Base-by-base conservation (phyloP, 2,888 invertebrate genomes). In the Tricholauxania praeusta region DNA sequence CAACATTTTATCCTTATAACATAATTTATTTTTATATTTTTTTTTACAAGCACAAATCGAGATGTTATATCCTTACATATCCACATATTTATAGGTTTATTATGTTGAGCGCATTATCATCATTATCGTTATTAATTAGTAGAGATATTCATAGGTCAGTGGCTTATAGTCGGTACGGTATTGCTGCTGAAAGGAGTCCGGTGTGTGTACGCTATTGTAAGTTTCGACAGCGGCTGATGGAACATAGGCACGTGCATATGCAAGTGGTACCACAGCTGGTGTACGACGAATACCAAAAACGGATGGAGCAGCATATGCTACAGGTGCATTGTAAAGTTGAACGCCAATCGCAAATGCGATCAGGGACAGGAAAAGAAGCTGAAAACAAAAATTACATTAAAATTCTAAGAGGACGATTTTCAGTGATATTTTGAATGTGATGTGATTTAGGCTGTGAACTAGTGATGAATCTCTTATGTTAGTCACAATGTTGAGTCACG, bases 171-270 rank as follows among this genome's bases (percentile, higher is more conserved):
- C 83, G 59, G 79, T 79, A 73, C 85, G 82, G 75, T 83, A 85
- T 22, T 84, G 84, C 69, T 85, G 85, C 79, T 85, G 83, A 64
- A 83, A 84, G 12, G 84, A 84, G 75, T 79, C 80, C 12, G 82
- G 79, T 7, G 85, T 84, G 76, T 82, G 78, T 63, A 84, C 85
- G 75, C 83, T 85, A 76, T 84, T 85, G 72, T 84, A 85, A 15
- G 83, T 78, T 73, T 84, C 83, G 51, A 83, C 81, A 47, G 80
- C 78, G 19, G 76, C 68, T 17, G 69, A 75, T 22, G 77, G 72
- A 39, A 70, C 71, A 19, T 65, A 75, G 17, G 77, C 74, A 4
- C 81, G 84, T 17, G 83, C 74, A 64, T 85, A 84, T 70, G 83
- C 80, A 75, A 85, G 28, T 0, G 83, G 83, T 48, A 80, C 57